Percentiles rank a stretch among this genome's conserved stretches.
These are phyloP conservation scores for Belgica antarctica DNA, from an alignment of 2,888 invertebrate species.

Conservation along the genomic window DNA sequence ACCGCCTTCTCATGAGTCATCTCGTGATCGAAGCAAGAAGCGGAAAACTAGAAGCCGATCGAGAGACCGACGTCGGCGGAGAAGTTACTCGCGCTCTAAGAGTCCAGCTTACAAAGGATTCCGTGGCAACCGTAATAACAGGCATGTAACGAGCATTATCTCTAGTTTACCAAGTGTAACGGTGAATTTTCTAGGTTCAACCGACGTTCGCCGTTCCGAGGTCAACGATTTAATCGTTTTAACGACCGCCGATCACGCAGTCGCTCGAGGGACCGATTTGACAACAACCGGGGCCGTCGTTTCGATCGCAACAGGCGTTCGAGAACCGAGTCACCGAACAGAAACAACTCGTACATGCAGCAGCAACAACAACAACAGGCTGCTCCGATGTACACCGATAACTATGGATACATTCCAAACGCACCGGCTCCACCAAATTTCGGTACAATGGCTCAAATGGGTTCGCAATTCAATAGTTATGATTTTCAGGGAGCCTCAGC, in stretches of 20 bases:
- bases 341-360: background rate
- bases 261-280: slow-evolving; percentile 16
- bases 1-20: background rate
- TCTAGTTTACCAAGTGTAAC: no score
- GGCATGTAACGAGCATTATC: no score
- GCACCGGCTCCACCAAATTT: slow-evolving; percentile 20
- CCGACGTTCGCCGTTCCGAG: slow-evolving; percentile 19
- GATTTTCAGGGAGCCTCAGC: slow-evolving; percentile 33
- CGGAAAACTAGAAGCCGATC: slow-evolving; percentile 25
- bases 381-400: background rate
- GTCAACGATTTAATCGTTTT: background rate
- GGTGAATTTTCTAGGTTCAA: background rate
- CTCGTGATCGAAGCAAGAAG: background rate
- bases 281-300: slow-evolving; percentile 11
- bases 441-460: slow-evolving; percentile 24
- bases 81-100: slow-evolving; percentile 6
- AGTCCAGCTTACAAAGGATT: slow-evolving; percentile 14
- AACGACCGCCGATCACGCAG: slow-evolving; percentile 9
- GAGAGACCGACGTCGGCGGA: background rate
- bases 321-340: background rate
- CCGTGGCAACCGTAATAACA: background rate
- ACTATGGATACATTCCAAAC: background rate
- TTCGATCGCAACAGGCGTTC: slow-evolving; percentile 13
- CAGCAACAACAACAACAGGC: slow-evolving; percentile 24
- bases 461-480: slow-evolving; percentile 38